Conservation (phyloP, 2,888 invertebrate species). For the Parnassius orleans region DNA sequence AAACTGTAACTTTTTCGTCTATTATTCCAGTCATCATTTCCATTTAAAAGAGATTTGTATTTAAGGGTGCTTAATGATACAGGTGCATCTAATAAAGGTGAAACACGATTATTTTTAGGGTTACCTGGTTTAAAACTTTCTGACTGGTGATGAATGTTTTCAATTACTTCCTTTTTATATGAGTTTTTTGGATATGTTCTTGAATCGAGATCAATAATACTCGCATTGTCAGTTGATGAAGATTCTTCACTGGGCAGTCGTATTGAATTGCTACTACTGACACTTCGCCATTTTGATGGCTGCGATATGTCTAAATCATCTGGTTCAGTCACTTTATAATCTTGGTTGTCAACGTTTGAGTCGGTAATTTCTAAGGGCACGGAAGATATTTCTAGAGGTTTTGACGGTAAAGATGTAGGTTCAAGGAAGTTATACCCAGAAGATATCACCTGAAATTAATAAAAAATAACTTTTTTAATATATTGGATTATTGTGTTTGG, state of each 20-base stretch:
- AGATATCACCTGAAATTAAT: slow-evolving; percentile 64
- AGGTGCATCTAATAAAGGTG: slow-evolving; percentile 64
- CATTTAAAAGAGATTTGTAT: slow-evolving; percentile 68
- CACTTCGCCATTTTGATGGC: slow-evolving; percentile 84
- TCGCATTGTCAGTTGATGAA: slow-evolving; percentile 70
- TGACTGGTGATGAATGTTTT: slow-evolving; percentile 11
- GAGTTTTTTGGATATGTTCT: slow-evolving; percentile 49
- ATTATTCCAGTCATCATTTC: slow-evolving; percentile 84
- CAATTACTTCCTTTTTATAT: slow-evolving; percentile 55
- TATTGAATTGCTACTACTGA: slow-evolving; percentile 83
- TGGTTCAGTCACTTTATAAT: slow-evolving; percentile 76
- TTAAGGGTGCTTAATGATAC: slow-evolving; percentile 64
- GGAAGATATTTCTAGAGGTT: slow-evolving; percentile 72
- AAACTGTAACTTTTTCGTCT: slow-evolving; percentile 90
- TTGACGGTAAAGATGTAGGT: slow-evolving; percentile 52
- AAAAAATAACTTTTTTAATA: neutral
- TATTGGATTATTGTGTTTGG: no score
- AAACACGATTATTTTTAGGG: slow-evolving; percentile 49
- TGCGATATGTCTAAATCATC: slow-evolving; percentile 80
- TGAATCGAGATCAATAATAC: slow-evolving; percentile 68
- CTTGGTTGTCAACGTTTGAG: slow-evolving; percentile 53
- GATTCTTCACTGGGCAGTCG: slow-evolving; percentile 84
- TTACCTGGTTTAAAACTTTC: slow-evolving; percentile 35
- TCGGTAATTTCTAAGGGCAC: slow-evolving; percentile 57
- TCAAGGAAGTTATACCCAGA: slow-evolving; percentile 67